Percentiles rank a stretch among this genome's conserved stretches.
Evolutionary conservation across 2,797 vertebrate genomes (phyloP).

Genomic region (Cyclura pinguis): DNA sequence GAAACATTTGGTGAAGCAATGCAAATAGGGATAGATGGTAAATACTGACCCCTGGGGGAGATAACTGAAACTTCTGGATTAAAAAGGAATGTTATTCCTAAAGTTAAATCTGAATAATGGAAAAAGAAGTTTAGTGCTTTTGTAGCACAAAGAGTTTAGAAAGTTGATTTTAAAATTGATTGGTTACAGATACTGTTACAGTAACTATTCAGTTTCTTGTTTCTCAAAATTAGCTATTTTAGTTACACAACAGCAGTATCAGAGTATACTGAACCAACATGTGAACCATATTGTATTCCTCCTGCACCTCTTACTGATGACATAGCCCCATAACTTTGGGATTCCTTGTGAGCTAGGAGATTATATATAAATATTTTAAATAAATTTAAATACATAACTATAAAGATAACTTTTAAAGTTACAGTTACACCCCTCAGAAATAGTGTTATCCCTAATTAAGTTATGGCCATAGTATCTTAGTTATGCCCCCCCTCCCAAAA

Average conservation of each 20-base stretch:
- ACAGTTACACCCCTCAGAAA: too few species aligned
- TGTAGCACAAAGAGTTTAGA: not conserved
- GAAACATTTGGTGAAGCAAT: not conserved
- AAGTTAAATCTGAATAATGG: not conserved
- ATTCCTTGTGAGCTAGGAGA: too few species aligned
- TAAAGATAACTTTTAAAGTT: too few species aligned
- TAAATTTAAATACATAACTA: too few species aligned
- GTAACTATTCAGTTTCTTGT: not conserved
- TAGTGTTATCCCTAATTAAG: not conserved
- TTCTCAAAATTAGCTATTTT: not conserved
- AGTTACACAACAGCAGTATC: not conserved
- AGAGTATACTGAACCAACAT: not conserved
- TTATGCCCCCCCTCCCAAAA: not conserved
- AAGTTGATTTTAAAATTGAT: not conserved
- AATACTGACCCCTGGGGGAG: slow-evolving; percentile 6
- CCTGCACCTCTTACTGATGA: not conserved
- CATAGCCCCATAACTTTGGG: not conserved
- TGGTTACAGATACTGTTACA: not conserved
- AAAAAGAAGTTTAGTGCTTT: not conserved
- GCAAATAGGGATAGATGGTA: not conserved
- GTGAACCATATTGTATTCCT: not conserved
- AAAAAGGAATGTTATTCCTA: not conserved
- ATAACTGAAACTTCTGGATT: not conserved
- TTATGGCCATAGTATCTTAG: not conserved
- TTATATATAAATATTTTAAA: too few species aligned